phyloP scores from a whole-genome alignment of 2,113 vertebrate species.

The Scortum barcoo region DNA sequence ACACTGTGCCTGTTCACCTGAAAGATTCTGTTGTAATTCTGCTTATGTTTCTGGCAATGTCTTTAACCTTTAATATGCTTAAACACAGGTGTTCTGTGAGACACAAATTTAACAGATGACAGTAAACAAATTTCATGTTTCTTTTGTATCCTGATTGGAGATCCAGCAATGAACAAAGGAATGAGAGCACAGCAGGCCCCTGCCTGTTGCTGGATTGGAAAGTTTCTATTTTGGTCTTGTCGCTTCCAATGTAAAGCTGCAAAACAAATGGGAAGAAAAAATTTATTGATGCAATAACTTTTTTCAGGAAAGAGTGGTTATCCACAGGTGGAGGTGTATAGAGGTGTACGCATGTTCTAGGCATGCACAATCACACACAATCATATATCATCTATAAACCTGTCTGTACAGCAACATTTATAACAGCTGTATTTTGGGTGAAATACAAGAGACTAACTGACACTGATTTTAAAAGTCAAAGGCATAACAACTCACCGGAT shows the following conservation, averaged over 20 bases:
- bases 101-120: constrained; percentile 27
- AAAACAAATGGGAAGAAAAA: constrained; percentile 47
- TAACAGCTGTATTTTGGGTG: not conserved
- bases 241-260: constrained; percentile 39
- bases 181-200: constrained; percentile 54
- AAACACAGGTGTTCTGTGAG: constrained; percentile 1
- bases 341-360: not conserved
- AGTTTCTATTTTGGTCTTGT: constrained; percentile 73
- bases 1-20: constrained; percentile 9
- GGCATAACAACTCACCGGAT: not conserved
- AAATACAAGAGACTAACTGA: no score
- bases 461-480: not conserved
- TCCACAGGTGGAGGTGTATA: constrained; percentile 7
- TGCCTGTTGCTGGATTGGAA: constrained; percentile 51
- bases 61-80: constrained; percentile 1
- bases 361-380: no score
- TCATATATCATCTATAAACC: not conserved
- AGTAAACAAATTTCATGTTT: constrained; percentile 45
- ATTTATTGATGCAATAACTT: constrained; percentile 34
- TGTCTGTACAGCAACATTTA: not conserved
- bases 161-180: constrained; percentile 23
- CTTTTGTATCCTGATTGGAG: constrained; percentile 42
- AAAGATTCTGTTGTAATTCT: not conserved
- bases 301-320: constrained; percentile 19
- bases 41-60: not conserved